phyloP scores from a whole-genome alignment of 2,888 invertebrate species.

The Chelonus formosanus region DNA sequence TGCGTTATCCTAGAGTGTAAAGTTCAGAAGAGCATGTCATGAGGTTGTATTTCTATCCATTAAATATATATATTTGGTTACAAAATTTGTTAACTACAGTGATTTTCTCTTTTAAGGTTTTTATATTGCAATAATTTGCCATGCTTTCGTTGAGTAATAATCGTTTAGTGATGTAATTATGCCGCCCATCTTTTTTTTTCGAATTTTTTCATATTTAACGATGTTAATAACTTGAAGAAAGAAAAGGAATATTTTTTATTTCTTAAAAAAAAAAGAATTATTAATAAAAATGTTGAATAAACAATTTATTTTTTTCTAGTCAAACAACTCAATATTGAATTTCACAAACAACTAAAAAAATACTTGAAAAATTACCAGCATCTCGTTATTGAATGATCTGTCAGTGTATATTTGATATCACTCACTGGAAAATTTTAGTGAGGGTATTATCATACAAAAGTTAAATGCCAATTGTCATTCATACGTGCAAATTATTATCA shows the following conservation, averaged over 20 bases:
- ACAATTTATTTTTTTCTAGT: too few species aligned
- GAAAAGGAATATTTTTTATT: neutral
- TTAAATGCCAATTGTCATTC: neutral
- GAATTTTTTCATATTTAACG: constrained; percentile 1
- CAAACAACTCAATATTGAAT: too few species aligned
- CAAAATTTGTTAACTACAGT: constrained; percentile 23
- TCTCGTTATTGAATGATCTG: too few species aligned
- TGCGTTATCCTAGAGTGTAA: too few species aligned
- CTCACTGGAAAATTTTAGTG: too few species aligned
- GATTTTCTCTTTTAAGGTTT: constrained; percentile 28
- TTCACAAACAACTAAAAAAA: too few species aligned
- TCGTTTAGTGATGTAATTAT: constrained; percentile 10
- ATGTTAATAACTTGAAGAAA: neutral
- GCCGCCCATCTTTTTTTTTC: neutral
- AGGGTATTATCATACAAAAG: neutral
- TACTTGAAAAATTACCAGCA: too few species aligned
- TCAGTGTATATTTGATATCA: too few species aligned
- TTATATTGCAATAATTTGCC: constrained; percentile 12
- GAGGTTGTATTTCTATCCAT: neutral
- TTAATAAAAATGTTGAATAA: too few species aligned
- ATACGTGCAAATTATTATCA: neutral
- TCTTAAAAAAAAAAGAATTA: neutral
- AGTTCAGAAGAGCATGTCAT: too few species aligned
- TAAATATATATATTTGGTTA: constrained; percentile 15
- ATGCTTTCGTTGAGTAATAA: constrained; percentile 19